These are phyloP conservation scores for Clistopyga incitator DNA, from an alignment of 2,888 invertebrate genomes.

Conservation along the genomic window DNA sequence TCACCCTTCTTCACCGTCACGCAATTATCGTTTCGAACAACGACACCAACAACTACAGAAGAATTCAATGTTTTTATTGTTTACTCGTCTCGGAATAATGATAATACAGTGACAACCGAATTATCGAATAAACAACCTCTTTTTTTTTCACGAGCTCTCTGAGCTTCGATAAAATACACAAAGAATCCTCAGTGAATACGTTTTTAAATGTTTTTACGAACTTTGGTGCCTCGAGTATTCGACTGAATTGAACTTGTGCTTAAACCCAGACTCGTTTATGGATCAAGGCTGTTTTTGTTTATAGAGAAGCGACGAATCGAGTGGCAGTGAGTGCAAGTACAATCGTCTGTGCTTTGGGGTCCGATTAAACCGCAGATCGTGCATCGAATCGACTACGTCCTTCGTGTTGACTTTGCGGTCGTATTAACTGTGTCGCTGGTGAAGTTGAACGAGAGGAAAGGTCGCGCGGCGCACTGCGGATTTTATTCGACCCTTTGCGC, in stretches of 20 bases:
- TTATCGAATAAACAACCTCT: neutral
- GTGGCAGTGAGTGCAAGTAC: neutral
- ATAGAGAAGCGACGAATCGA: neutral
- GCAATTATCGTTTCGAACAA: neutral
- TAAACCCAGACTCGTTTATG: neutral
- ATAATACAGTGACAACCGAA: neutral
- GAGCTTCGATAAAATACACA: neutral
- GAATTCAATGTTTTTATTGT: neutral
- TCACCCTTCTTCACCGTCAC: neutral
- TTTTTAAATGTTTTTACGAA: neutral
- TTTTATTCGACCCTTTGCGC: neutral
- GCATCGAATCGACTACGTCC: neutral
- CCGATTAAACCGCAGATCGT: neutral
- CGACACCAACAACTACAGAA: neutral
- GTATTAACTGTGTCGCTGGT: neutral
- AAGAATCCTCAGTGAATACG: neutral
- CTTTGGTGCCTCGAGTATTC: conserved; percentile 1
- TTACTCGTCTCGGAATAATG: neutral
- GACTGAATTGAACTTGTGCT: neutral
- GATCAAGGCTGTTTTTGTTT: conserved; percentile 13
- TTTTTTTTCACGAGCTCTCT: neutral
- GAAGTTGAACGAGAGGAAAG: neutral
- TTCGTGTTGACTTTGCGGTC: neutral
- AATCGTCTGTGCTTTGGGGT: neutral
- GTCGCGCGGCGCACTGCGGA: neutral